Evolutionary conservation across 2,797 vertebrate genomes (phyloP), one percentile per base, ranked within the genome.

Genomic region (Lepus oiostolus): DNA sequence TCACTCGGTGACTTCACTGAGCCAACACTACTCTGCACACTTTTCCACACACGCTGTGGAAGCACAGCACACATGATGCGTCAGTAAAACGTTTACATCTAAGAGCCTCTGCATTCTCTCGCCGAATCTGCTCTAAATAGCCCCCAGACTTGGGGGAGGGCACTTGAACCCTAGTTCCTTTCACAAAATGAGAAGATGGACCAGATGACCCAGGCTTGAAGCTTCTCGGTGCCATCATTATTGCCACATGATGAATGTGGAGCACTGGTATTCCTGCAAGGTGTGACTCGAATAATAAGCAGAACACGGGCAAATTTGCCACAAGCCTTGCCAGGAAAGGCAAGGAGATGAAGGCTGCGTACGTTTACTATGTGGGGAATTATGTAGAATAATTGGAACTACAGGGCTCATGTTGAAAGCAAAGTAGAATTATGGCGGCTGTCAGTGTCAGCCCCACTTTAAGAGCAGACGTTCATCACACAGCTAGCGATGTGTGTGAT

Each of bases 381-480:
- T n/a, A 79, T 38, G 50, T 71, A 22, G 80, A 95, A 83, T 92
- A 62, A 90, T 70, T 93, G 67, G 16, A 94, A 94, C 68, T 50
- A 35, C 72, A 71, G 58, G 10, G 70, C 38, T 86, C 4, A 0
- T 52, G 30, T 79, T 77, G 85, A 90, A 79, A 75, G 80, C 63
- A 86, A 82, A 79, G 63, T 52, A 89, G 85, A 85, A 89, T 86
- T 90, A 86, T 50, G 72, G 63, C 0, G 1, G 28, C 91, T 84
- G 35, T 94, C 85, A 58, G 54, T 19, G 67, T 88, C 54, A n/a
- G 35, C 62, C 71, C 86, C 21, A 22, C 32, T 90, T 97, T 95
- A 95, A 96, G 97, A 79, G 83, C 85, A 96, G 90, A 86, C 79
- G 38, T 52, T 88, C 71, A 95, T 96, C 80, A 95, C 87, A 83